A percentile compares a stretch with the other conserved stretches of the same genome.
These are phyloP conservation scores for Yponomeuta sedellus DNA, from an alignment of 2,888 invertebrate genomes.

Conservation along the genomic window DNA sequence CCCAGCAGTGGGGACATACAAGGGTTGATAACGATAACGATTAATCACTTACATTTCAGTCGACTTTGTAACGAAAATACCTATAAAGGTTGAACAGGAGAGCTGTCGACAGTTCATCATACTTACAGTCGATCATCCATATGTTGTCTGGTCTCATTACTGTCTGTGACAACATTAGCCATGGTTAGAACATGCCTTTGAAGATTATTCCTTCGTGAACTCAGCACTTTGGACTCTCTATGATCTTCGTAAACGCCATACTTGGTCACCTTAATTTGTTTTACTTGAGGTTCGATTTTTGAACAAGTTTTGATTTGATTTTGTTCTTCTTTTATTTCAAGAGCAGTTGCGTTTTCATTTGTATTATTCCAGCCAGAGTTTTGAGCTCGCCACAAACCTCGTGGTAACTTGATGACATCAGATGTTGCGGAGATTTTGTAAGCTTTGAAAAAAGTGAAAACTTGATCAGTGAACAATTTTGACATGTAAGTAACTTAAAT, in stretches of 20 bases:
- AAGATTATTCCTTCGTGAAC: conserved; percentile 44
- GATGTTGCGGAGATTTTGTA: background rate
- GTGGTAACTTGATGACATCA: background rate
- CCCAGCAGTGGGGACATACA: too few species aligned
- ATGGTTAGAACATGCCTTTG: conserved; percentile 45
- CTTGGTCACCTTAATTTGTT: conserved; percentile 22
- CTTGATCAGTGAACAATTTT: background rate
- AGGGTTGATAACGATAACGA: too few species aligned
- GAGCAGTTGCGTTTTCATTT: background rate
- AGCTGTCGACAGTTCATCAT: background rate
- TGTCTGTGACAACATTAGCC: conserved; percentile 57
- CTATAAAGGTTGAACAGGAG: too few species aligned
- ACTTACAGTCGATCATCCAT: conserved; percentile 62
- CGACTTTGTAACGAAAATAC: too few species aligned
- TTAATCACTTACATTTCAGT: too few species aligned
- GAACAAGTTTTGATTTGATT: conserved; percentile 11
- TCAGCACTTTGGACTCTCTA: conserved; percentile 39
- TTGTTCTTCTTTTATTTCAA: conserved; percentile 3
- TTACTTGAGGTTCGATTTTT: background rate
- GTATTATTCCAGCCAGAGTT: background rate
- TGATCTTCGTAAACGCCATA: conserved; percentile 46
- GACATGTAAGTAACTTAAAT: too few species aligned
- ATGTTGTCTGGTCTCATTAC: conserved; percentile 54
- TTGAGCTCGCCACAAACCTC: conserved; percentile 1
- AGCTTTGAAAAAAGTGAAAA: background rate